These are phyloP conservation scores for Trigoniulus corallinus DNA, from an alignment of 1,140 invertebrate species.

Conservation along the genomic window DNA sequence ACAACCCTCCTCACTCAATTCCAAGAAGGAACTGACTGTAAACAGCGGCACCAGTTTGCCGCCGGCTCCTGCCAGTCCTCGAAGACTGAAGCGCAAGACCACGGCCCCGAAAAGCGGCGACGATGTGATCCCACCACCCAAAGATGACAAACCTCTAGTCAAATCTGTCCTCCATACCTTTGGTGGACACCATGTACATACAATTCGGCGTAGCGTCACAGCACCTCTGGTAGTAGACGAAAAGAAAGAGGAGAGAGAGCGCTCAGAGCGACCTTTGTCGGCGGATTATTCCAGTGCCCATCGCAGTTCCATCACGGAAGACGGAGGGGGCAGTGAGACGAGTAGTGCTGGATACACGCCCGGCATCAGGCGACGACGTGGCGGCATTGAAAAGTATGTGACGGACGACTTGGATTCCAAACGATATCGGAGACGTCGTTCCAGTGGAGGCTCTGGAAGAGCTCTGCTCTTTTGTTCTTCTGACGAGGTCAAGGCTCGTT, in stretches of 20 bases:
- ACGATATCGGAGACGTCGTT: constrained; percentile 3
- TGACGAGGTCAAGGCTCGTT: not conserved
- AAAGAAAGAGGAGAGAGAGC: not conserved
- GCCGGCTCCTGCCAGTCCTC: not conserved
- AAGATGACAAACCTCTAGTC: no score
- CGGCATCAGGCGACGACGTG: constrained; percentile 42
- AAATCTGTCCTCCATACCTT: no score
- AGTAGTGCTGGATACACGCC: constrained; percentile 33
- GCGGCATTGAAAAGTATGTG: constrained; percentile 51
- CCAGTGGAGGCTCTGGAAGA: not conserved
- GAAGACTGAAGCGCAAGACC: not conserved
- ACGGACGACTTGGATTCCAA: constrained; percentile 39
- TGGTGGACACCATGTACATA: no score
- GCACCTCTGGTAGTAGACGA: not conserved
- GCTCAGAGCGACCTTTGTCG: not conserved
- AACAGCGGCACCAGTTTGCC: no score
- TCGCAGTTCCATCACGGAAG: no score
- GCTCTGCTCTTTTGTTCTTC: not conserved
- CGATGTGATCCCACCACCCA: no score
- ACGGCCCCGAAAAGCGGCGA: no score
- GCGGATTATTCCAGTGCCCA: not conserved
- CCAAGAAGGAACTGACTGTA: no score
- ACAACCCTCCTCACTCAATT: no score
- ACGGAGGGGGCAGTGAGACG: not conserved
- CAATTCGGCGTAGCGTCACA: not conserved